phyloP scores from a whole-genome alignment of 1,140 invertebrate species.

The Bombus turneri region DNA sequence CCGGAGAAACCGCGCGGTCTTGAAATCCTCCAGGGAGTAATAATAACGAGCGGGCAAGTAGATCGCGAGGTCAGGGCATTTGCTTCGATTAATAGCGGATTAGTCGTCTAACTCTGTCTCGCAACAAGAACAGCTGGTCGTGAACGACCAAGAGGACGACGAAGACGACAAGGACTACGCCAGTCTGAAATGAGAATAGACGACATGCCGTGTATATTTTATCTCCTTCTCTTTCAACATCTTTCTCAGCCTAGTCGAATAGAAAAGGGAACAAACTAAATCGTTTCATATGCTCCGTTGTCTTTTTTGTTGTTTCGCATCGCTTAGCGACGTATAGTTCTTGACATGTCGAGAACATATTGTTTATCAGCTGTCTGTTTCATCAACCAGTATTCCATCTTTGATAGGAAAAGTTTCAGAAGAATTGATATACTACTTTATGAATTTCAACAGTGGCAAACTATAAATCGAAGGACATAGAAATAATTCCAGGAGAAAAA shows the following conservation, averaged over 20 bases:
- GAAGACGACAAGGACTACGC: background rate
- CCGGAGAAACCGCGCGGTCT: constrained; percentile 26
- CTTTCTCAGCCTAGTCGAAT: background rate
- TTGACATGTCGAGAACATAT: no score
- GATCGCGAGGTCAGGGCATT: constrained; percentile 43
- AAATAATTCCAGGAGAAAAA: no score
- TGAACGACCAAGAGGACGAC: constrained; percentile 20
- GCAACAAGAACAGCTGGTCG: constrained; percentile 33
- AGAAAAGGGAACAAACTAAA: background rate
- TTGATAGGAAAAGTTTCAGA: no score
- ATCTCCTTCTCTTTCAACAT: background rate
- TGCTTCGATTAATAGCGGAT: constrained; percentile 50
- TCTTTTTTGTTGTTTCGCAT: background rate
- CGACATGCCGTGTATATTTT: background rate
- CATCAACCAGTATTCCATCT: no score
- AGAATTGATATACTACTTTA: no score
- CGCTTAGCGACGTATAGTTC: no score
- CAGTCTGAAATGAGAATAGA: constrained; percentile 35
- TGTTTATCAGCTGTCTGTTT: no score
- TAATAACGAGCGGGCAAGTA: constrained; percentile 36
- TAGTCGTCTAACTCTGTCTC: constrained; percentile 39
- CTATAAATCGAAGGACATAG: no score
- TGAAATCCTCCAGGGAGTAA: constrained; percentile 36
- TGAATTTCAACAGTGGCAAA: no score
- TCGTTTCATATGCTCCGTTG: background rate